phyloP scores from a whole-genome alignment of 2,797 vertebrate species.

The Enteromius argenteus region DNA sequence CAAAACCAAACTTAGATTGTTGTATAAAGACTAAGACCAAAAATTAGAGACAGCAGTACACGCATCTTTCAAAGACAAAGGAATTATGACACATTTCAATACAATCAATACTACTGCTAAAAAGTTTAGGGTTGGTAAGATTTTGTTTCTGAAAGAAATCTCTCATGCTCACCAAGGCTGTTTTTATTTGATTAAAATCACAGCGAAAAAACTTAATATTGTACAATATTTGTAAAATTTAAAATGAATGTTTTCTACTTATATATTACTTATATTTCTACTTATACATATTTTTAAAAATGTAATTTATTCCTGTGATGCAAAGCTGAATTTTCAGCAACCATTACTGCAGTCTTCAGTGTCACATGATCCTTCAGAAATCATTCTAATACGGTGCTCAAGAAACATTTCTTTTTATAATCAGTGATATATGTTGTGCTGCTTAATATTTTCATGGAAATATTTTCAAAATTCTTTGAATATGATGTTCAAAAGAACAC shows the following conservation, averaged over 20 bases:
- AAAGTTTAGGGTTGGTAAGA: neutral
- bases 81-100: neutral
- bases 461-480: neutral
- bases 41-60: neutral
- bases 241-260: neutral
- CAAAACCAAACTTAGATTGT: conserved; percentile 9
- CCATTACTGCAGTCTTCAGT: neutral
- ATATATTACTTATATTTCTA: no score
- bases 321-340: neutral
- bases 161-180: neutral
- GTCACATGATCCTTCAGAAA: neutral
- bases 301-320: neutral
- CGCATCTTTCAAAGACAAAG: neutral
- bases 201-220: neutral
- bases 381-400: neutral
- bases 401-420: neutral
- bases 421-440: neutral
- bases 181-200: neutral
- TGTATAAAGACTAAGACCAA: neutral
- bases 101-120: neutral
- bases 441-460: neutral
- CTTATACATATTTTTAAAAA: neutral
- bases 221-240: neutral
- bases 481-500: neutral
- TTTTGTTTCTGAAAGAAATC: neutral